phyloP scores from a whole-genome alignment of 2,113 vertebrate species.

The Donacobius atricapilla region DNA sequence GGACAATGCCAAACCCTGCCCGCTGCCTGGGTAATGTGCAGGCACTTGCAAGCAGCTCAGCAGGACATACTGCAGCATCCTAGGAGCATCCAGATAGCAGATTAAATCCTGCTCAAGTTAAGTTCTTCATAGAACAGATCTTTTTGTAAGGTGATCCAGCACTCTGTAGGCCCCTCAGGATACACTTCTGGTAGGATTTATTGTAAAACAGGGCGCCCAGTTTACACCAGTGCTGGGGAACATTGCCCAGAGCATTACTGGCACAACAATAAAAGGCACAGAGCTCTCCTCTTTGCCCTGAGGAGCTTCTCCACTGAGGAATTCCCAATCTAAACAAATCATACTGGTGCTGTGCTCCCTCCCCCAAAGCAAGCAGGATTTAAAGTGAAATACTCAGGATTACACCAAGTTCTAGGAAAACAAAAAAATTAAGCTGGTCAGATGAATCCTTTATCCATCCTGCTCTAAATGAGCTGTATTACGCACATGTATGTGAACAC shows the following conservation, averaged over 20 bases:
- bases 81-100: background rate
- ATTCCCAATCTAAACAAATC: slow-evolving; percentile 42
- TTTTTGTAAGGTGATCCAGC: background rate
- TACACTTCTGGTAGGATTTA: background rate
- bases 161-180: background rate
- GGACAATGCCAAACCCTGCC: background rate
- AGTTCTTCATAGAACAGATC: background rate
- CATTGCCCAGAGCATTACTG: background rate
- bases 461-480: background rate
- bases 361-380: background rate
- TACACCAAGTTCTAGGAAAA: background rate
- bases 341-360: background rate
- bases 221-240: background rate
- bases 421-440: background rate
- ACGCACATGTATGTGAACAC: accelerated
- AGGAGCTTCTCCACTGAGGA: background rate
- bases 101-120: background rate
- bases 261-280: background rate
- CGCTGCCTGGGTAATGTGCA: background rate
- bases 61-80: background rate
- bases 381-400: background rate
- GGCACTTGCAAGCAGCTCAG: background rate
- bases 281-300: background rate
- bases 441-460: background rate
- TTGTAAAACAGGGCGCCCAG: background rate